phyloP scores from a whole-genome alignment of 2,113 vertebrate genomes.

The Steatornis caripensis region DNA sequence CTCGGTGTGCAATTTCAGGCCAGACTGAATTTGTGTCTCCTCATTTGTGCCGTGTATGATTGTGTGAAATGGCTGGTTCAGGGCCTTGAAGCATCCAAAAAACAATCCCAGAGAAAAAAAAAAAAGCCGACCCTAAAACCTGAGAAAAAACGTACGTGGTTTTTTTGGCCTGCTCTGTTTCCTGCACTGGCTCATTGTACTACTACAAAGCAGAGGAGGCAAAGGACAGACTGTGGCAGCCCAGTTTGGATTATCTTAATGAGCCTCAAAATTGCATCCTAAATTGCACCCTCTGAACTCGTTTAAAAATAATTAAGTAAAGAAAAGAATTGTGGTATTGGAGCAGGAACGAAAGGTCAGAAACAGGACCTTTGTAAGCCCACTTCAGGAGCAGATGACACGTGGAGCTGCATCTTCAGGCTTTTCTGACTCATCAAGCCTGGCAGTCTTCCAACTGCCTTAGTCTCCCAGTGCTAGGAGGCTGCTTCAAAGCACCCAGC shows the following conservation, averaged over 20 bases:
- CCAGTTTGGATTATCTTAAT: not conserved
- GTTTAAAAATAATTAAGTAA: not conserved
- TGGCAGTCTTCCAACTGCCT: not conserved
- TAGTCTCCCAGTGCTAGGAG: not conserved
- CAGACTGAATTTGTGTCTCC: not conserved
- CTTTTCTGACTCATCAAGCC: not conserved
- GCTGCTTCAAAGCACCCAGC: not conserved
- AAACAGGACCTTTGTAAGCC: not conserved
- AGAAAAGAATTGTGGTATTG: not conserved
- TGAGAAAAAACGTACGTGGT: not conserved
- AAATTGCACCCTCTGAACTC: not conserved
- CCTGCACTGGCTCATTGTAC: not conserved
- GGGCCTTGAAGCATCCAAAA: not conserved
- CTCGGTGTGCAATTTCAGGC: not conserved
- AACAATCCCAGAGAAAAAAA: not conserved
- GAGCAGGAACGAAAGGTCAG: not conserved
- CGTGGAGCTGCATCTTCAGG: not conserved
- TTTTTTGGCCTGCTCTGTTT: not conserved
- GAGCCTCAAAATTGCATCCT: not conserved
- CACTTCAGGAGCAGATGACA: not conserved
- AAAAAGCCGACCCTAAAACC: not conserved
- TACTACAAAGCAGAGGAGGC: not conserved
- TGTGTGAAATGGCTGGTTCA: not conserved
- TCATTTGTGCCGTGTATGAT: not conserved
- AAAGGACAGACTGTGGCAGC: not conserved